A percentile compares a stretch with the other conserved stretches of the same genome.
phyloP scores from a whole-genome alignment of 2,113 vertebrate species.

The Cranoglanis bouderius region DNA sequence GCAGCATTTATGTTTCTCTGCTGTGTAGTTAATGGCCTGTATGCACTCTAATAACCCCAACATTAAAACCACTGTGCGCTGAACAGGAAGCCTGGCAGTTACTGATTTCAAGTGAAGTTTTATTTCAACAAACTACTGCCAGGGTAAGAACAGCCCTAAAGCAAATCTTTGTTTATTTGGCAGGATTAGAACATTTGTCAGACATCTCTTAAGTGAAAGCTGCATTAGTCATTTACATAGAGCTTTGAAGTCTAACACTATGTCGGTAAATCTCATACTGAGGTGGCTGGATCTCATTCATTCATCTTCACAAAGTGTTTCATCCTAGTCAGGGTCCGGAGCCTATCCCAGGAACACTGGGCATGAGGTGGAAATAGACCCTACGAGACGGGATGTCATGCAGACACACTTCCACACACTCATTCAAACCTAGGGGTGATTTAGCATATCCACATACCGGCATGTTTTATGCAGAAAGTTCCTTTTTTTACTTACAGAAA shows the following conservation, averaged over 20 bases:
- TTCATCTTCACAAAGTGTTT: background rate
- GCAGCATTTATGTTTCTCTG: slow-evolving; percentile 27
- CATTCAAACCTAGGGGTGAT: background rate
- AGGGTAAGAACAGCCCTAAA: slow-evolving; percentile 23
- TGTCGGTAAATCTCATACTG: background rate
- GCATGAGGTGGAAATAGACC: background rate
- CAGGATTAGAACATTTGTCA: slow-evolving; percentile 34
- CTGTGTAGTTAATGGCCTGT: slow-evolving; percentile 42
- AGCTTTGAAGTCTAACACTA: slow-evolving; percentile 2
- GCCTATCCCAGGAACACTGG: background rate
- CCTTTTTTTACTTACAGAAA: background rate
- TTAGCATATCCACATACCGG: background rate
- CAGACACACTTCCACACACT: background rate
- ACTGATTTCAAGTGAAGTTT: slow-evolving; percentile 29
- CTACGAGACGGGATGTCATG: background rate
- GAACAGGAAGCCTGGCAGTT: slow-evolving; percentile 22
- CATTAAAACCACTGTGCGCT: slow-evolving; percentile 25
- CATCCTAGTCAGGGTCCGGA: background rate
- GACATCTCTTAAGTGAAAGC: slow-evolving; percentile 26
- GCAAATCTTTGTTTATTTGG: slow-evolving; percentile 33
- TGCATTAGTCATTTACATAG: slow-evolving; percentile 17
- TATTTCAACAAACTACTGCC: slow-evolving; percentile 35
- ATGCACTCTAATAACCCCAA: slow-evolving; percentile 31
- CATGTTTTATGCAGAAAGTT: background rate
- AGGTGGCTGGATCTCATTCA: background rate